Percentiles rank a stretch among this genome's conserved stretches.
These are phyloP conservation scores for Hylaea fasciaria DNA, from an alignment of 2,888 invertebrate genomes.

Conservation along the genomic window DNA sequence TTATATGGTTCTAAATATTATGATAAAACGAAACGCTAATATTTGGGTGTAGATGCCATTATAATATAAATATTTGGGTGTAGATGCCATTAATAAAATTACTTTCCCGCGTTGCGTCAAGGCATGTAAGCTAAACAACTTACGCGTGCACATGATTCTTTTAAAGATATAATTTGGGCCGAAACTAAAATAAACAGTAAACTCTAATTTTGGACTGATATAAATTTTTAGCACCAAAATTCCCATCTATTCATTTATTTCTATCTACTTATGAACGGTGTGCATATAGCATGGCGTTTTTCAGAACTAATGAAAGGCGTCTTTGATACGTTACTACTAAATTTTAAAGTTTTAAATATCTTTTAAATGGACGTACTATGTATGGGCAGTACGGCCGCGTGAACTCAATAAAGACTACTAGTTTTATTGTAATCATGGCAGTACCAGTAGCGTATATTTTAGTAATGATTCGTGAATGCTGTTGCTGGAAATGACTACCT, in stretches of 20 bases:
- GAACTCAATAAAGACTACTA: neutral
- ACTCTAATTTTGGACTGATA: slow-evolving; percentile 68
- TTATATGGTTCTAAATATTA: neutral
- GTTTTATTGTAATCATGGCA: slow-evolving; percentile 9
- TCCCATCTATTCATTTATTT: slow-evolving; percentile 71
- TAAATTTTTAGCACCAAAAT: slow-evolving; percentile 78
- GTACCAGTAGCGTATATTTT: neutral
- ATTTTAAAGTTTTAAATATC: no score
- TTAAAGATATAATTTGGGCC: neutral
- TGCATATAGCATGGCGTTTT: slow-evolving; percentile 45
- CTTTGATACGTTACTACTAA: neutral
- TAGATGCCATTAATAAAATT: no score
- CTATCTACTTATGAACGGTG: slow-evolving; percentile 60
- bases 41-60: neutral
- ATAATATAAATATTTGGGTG: no score
- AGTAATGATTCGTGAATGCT: neutral
- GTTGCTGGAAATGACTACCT: neutral
- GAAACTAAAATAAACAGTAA: slow-evolving; percentile 29
- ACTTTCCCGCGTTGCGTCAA: no score
- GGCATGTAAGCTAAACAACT: no score
- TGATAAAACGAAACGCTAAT: neutral
- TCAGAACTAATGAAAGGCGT: slow-evolving; percentile 41
- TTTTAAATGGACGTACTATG: neutral
- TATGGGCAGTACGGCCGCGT: neutral
- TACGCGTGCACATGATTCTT: neutral